These are phyloP conservation scores for Otocyon megalotis DNA, from an alignment of 2,113 vertebrate genomes.

Conservation along the genomic window DNA sequence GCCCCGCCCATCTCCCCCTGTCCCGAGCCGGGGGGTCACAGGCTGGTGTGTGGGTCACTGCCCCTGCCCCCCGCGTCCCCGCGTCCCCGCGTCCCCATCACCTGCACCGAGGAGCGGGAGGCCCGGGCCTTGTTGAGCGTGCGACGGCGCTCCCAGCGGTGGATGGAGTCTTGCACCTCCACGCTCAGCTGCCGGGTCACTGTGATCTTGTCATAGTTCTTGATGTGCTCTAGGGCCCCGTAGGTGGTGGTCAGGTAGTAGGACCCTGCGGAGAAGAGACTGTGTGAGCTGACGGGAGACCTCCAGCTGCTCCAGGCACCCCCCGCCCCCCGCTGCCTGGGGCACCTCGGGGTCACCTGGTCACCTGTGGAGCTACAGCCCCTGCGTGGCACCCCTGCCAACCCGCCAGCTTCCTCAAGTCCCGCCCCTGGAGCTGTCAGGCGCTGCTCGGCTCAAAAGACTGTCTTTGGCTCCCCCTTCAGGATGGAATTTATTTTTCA, in stretches of 20 bases:
- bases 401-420: rapidly evolving
- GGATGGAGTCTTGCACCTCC: slow-evolving; percentile 98
- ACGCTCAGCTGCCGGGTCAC: slow-evolving; percentile 94
- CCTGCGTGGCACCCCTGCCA: rapidly evolving
- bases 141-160: slow-evolving; percentile 96
- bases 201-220: slow-evolving; percentile 95
- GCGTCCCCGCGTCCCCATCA: background rate
- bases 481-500: background rate
- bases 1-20: no score
- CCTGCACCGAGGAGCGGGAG: slow-evolving; percentile 89
- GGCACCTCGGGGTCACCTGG: background rate
- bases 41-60: background rate
- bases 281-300: slow-evolving; percentile 83
- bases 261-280: slow-evolving; percentile 89
- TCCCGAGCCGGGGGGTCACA: no score
- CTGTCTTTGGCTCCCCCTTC: background rate
- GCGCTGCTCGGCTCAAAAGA: background rate
- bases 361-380: background rate
- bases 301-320: background rate
- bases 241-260: slow-evolving; percentile 99
- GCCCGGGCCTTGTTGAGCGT: slow-evolving; percentile 94
- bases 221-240: slow-evolving; percentile 96
- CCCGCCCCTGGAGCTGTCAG: background rate
- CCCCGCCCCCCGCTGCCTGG: background rate
- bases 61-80: rapidly evolving